A percentile compares a stretch with the other conserved stretches of the same genome.
Conservation (phyloP, 2,113 vertebrate genomes). For the Apteryx mantelli region DNA sequence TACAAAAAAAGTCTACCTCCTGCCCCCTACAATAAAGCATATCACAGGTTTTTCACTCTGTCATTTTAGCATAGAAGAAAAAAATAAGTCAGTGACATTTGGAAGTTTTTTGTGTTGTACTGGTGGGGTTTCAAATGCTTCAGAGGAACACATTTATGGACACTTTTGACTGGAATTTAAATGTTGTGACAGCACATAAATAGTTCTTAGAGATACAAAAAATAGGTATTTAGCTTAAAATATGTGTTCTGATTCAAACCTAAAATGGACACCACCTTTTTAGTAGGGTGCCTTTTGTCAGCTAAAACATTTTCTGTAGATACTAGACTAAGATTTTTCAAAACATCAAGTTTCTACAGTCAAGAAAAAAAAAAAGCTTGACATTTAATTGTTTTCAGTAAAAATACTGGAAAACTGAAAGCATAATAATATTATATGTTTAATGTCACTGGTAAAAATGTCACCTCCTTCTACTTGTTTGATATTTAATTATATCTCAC, state of each 20-base stretch:
- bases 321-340: not conserved
- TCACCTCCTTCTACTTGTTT: not conserved
- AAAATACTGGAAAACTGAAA: not conserved
- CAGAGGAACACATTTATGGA: not conserved
- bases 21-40: not conserved
- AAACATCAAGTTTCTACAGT: not conserved
- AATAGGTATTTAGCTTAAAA: not conserved
- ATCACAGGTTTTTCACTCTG: not conserved
- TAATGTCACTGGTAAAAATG: not conserved
- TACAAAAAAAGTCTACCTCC: not conserved
- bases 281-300: not conserved
- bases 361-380: not conserved
- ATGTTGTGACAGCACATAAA: not conserved
- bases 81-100: not conserved
- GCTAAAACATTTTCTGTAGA: not conserved
- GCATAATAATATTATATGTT: not conserved
- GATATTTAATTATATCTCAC: constrained; percentile 37
- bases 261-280: not conserved
- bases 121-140: not conserved
- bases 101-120: not conserved
- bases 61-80: not conserved
- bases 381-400: not conserved
- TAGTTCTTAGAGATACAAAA: not conserved
- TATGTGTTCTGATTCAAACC: not conserved
- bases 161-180: not conserved